These are phyloP conservation scores for Ptychobarbus kaznakovi DNA, from an alignment of 2,797 vertebrate genomes.

Conservation along the genomic window DNA sequence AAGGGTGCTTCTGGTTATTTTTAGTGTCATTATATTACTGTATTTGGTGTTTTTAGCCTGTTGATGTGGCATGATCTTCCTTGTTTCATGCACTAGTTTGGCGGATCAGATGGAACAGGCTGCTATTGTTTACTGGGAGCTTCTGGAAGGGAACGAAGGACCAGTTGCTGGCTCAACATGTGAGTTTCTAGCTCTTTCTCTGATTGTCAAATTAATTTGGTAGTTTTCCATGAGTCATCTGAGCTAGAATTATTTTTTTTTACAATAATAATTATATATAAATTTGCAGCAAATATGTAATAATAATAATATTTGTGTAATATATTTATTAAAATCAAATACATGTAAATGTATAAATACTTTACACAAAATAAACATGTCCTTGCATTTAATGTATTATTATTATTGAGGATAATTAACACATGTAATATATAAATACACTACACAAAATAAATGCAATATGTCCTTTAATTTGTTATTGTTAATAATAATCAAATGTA, in stretches of 20 bases:
- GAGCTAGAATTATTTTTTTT: background rate
- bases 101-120: slow-evolving; percentile 91
- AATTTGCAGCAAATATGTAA: background rate
- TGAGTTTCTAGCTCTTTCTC: slow-evolving; percentile 74
- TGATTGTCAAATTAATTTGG: background rate
- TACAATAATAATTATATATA: background rate
- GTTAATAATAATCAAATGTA: no score
- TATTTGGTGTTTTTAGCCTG: background rate
- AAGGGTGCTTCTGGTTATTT: background rate
- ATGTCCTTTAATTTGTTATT: no score
- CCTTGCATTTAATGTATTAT: background rate
- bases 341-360: no score
- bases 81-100: slow-evolving; percentile 75
- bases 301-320: background rate
- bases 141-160: slow-evolving; percentile 91
- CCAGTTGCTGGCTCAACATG: slow-evolving; percentile 92
- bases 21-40: background rate
- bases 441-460: background rate
- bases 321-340: background rate
- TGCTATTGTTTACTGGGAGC: slow-evolving; percentile 86
- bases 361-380: no score
- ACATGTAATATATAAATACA: background rate
- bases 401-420: background rate
- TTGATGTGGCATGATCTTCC: background rate
- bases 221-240: background rate